A percentile compares a stretch with the other conserved stretches of the same genome.
Evolutionary conservation across 2,797 vertebrate species (phyloP).

Genomic region (Sylvilagus floridanus): DNA sequence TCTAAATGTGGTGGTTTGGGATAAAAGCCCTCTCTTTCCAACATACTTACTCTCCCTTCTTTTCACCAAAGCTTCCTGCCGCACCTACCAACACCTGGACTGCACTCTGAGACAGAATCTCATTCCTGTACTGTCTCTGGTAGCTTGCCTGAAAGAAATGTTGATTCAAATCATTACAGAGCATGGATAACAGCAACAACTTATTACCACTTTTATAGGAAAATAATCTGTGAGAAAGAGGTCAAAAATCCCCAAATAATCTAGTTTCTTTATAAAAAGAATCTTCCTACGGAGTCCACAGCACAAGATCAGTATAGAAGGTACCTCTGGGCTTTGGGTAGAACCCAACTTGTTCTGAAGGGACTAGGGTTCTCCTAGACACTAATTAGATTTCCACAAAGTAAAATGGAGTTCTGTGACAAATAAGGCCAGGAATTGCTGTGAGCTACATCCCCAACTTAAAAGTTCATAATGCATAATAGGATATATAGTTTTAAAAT

Average conservation of each 20-base stretch:
- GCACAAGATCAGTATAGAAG: background rate
- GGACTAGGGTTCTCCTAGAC: background rate
- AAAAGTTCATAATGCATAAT: background rate
- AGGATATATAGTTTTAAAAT: too few relatives aligned
- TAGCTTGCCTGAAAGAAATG: slow-evolving; percentile 82
- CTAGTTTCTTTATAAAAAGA: background rate
- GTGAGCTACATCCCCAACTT: background rate
- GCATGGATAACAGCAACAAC: background rate
- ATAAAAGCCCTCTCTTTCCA: background rate
- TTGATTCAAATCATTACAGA: background rate
- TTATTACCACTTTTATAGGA: background rate
- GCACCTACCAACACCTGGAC: slow-evolving; percentile 82
- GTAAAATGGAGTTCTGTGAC: background rate
- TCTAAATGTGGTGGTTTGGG: background rate
- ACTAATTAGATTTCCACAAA: background rate
- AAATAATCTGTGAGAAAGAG: slow-evolving; percentile 30
- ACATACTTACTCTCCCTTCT: slow-evolving; percentile 82
- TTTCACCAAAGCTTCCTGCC: slow-evolving; percentile 80
- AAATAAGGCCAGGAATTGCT: background rate
- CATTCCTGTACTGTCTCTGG: slow-evolving; percentile 80
- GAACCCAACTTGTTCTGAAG: background rate
- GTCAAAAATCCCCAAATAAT: background rate
- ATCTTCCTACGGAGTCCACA: background rate
- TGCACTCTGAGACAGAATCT: slow-evolving; percentile 78
- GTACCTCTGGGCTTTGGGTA: background rate